A percentile compares a stretch with the other conserved stretches of the same genome.
phyloP scores from a whole-genome alignment of 2,888 invertebrate genomes.

The Arctia plantaginis region DNA sequence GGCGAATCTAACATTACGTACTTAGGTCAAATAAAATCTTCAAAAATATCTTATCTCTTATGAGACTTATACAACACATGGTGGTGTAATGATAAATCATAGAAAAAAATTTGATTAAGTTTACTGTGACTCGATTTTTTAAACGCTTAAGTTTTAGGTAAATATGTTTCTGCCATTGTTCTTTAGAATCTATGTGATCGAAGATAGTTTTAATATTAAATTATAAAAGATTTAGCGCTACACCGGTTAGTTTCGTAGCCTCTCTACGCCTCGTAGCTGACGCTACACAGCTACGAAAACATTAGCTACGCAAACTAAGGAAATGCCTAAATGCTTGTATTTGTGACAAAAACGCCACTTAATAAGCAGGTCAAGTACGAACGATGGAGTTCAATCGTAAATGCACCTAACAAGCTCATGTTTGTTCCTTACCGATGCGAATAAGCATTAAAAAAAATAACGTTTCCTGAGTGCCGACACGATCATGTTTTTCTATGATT shows the following conservation, averaged over 20 bases:
- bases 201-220: neutral
- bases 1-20: too few relatives aligned
- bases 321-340: slow-evolving; percentile 33
- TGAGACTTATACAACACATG: too few relatives aligned
- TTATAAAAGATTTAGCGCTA: neutral
- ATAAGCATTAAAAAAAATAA: slow-evolving; percentile 27
- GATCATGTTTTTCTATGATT: slow-evolving; percentile 20
- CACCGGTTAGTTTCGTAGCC: slow-evolving; percentile 36
- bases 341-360: slow-evolving; percentile 34
- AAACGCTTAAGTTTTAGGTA: too few relatives aligned
- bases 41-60: too few relatives aligned
- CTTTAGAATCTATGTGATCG: neutral
- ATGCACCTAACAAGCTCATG: slow-evolving; percentile 45
- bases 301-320: slow-evolving; percentile 20
- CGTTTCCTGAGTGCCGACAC: slow-evolving; percentile 37
- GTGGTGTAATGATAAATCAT: too few relatives aligned
- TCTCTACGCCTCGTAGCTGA: slow-evolving; percentile 41
- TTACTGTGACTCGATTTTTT: too few relatives aligned
- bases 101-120: too few relatives aligned
- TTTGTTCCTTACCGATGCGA: slow-evolving; percentile 40
- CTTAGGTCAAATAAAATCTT: too few relatives aligned
- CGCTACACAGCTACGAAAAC: neutral
- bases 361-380: slow-evolving; percentile 51
- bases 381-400: slow-evolving; percentile 37
- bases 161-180: too few relatives aligned